phyloP scores from a whole-genome alignment of 1,140 invertebrate species.

The Pomacea maculata region DNA sequence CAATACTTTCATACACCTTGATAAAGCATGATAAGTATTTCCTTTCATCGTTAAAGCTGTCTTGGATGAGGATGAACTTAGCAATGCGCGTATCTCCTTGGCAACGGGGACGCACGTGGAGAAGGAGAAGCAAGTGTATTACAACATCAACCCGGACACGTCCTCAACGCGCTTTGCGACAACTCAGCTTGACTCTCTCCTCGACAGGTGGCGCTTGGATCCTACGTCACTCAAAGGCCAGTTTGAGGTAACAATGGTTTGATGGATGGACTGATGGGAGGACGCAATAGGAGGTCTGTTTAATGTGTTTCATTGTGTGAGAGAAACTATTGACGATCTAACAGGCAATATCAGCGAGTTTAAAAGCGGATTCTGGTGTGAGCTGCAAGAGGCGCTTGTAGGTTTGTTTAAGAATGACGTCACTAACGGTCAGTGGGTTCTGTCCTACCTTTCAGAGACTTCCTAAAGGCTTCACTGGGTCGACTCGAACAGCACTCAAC shows the following conservation, averaged over 20 bases:
- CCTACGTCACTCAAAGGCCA: slow-evolving; percentile 2
- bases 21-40: neutral
- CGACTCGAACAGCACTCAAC: slow-evolving; percentile 25
- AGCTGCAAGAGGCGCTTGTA: no score
- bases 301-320: no score
- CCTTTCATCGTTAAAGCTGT: neutral
- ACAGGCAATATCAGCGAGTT: no score
- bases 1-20: neutral
- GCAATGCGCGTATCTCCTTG: slow-evolving; percentile 15
- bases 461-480: slow-evolving; percentile 22
- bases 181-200: neutral
- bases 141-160: neutral
- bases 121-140: slow-evolving; percentile 15
- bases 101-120: slow-evolving; percentile 13
- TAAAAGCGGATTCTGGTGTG: no score
- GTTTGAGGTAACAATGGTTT: neutral
- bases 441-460: slow-evolving; percentile 22
- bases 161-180: slow-evolving; percentile 2
- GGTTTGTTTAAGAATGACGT: neutral
- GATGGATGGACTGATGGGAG: no score
- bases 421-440: no score
- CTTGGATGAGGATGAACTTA: slow-evolving; percentile 17
- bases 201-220: slow-evolving; percentile 8
- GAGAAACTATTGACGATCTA: no score
- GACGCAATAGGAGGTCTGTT: no score